Conservation (phyloP, 2,888 invertebrate species). For the Anticlea derivata region DNA sequence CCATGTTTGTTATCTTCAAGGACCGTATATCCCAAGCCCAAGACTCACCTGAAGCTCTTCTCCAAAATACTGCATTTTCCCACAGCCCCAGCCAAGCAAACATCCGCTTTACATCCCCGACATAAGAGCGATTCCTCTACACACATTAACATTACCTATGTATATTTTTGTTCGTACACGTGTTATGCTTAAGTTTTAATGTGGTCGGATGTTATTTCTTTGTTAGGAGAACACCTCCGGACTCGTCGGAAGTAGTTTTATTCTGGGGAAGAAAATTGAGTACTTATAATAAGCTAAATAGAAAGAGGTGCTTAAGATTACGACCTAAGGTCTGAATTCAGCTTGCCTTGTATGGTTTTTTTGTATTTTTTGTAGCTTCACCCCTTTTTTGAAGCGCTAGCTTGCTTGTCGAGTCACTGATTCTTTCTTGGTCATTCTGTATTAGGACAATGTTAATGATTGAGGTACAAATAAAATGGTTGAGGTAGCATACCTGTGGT, state of each 20-base stretch:
- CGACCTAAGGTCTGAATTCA: neutral
- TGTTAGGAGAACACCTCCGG: constrained; percentile 48
- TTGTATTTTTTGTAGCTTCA: no score
- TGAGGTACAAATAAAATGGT: no score
- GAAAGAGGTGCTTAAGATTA: neutral
- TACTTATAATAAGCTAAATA: constrained; percentile 14
- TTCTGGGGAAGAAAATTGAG: constrained; percentile 23
- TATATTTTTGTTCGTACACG: constrained; percentile 40
- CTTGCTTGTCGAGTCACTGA: no score
- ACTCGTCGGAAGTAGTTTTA: constrained; percentile 48
- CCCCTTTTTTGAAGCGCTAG: no score
- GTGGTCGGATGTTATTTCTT: constrained; percentile 56
- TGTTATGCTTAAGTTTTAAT: constrained; percentile 55
- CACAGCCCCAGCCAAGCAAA: constrained; percentile 23
- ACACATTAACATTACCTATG: constrained; percentile 12
- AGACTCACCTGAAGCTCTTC: constrained; percentile 45
- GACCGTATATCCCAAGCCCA: constrained; percentile 37
- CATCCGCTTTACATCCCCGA: constrained; percentile 23
- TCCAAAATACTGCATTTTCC: constrained; percentile 39
- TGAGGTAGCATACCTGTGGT: no score
- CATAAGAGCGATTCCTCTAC: constrained; percentile 17
- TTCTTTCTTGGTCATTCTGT: no score
- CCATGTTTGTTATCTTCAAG: constrained; percentile 14
- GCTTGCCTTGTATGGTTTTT: no score
- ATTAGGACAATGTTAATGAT: no score